A percentile compares a stretch with the other conserved stretches of the same genome.
phyloP scores from a whole-genome alignment of 2,113 vertebrate species.

The Elgaria multicarinata region DNA sequence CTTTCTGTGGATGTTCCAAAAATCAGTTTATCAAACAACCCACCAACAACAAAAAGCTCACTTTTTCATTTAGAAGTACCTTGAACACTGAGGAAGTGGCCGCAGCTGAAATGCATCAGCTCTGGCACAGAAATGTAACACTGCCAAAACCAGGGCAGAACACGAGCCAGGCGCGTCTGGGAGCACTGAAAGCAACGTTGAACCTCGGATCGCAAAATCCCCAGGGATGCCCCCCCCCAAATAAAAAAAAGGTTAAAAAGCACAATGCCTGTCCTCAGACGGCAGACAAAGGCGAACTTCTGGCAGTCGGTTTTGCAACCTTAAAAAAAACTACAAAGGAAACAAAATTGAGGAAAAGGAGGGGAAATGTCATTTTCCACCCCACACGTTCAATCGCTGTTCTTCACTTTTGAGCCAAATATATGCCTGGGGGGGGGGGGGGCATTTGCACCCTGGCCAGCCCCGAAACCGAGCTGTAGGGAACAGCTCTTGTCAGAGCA shows the following conservation, averaged over 20 bases:
- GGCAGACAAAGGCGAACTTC: neutral
- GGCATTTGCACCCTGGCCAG: neutral
- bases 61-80: no score
- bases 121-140: neutral
- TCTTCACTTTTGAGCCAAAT: constrained; percentile 17
- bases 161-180: neutral
- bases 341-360: neutral
- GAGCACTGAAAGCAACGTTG: neutral
- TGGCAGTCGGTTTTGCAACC: neutral
- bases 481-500: no score
- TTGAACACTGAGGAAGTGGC: neutral
- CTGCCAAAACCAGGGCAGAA: neutral
- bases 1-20: neutral
- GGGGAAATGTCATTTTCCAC: neutral
- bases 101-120: neutral
- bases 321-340: no score
- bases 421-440: constrained; percentile 4
- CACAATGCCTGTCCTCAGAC: no score
- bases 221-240: neutral
- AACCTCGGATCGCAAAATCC: neutral
- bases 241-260: neutral
- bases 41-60: no score
- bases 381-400: neutral
- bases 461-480: neutral
- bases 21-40: no score